Percentiles rank a stretch among this genome's conserved stretches.
Evolutionary conservation across 2,797 vertebrate species (phyloP).

Genomic region (Kryptopterus vitreolus): DNA sequence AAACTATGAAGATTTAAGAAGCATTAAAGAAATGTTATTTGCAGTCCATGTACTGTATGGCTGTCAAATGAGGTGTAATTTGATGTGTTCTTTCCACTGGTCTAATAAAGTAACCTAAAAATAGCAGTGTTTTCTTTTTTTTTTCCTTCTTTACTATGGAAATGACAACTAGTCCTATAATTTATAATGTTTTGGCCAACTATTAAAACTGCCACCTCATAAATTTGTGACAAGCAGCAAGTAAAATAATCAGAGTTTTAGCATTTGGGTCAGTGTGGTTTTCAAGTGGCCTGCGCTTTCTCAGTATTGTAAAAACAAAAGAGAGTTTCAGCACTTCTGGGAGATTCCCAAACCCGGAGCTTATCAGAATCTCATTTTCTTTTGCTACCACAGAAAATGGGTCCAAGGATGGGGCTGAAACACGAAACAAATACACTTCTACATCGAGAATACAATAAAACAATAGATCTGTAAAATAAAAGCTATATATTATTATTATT

Average conservation of each 20-base stretch:
- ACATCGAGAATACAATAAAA: conserved; percentile 19
- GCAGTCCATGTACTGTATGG: background rate
- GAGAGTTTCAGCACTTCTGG: conserved; percentile 48
- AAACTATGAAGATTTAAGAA: background rate
- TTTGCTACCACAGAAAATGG: conserved; percentile 31
- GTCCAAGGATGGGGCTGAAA: conserved; percentile 37
- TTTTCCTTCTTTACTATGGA: background rate
- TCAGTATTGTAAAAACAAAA: conserved; percentile 55
- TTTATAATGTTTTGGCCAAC: background rate
- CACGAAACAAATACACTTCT: conserved; percentile 41
- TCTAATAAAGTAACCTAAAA: background rate
- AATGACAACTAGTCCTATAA: background rate
- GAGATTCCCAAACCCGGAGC: conserved; percentile 43
- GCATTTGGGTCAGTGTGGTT: conserved; percentile 26
- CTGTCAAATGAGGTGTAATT: background rate
- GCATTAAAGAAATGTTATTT: background rate
- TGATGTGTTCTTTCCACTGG: background rate
- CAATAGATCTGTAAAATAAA: conserved; percentile 1
- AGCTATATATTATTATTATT: background rate
- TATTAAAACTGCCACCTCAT: background rate
- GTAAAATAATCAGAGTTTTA: conserved; percentile 14
- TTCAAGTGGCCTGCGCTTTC: conserved; percentile 53
- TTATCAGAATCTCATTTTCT: conserved; percentile 50
- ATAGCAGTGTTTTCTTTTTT: background rate
- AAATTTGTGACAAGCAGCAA: conserved; percentile 33